Base-by-base conservation (phyloP, 2,888 invertebrate genomes). In the Drosophila affinis region DNA sequence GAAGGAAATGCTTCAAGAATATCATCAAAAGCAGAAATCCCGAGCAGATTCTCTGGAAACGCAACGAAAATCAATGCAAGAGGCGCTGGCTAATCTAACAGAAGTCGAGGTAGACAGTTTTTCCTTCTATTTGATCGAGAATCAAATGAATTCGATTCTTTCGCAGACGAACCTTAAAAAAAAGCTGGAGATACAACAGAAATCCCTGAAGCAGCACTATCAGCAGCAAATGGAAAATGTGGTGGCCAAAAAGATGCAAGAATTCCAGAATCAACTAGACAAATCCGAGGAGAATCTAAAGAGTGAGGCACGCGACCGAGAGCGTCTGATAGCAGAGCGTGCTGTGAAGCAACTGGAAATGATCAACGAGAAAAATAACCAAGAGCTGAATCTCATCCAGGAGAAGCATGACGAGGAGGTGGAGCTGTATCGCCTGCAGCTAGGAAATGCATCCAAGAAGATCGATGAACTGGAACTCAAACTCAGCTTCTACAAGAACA, bases 191-290 rank as follows among this genome's bases (percentile, higher is more conserved):
- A 91, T 93, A 1, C 95, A 95, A 76, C 95, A 95, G 87, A 91
- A 93, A 12, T 95, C 96, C 70, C 91, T 97, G 17, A 95, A 95
- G 79, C 93, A 94, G 45, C 95, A 96, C 89, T 97, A 97, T 88
- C 97, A 97, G 91, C 95, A 95, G 76, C 97, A 97, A 92, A 93
- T 97, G 12, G 97, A 97, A 82, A 94, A 95, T 55, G 95, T 96
- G 0, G 96, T 97, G 18, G 93, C 95, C 64, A 94, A 94, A 61
- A 97, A 97, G 89, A 92, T 97, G 65, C 94, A 94, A 79, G 96
- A 97, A 91, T 97, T 97, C 82, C 95, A 95, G 90, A 92, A 92
- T 1, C 96, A 97, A 89, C 91, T 97, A 44, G 96, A 97, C 79
- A 91, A 93, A 44, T 95, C 95, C 0, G 95, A 96, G 90, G 92